Conservation (phyloP, 2,113 vertebrate species). For the Macquaria ambigua region DNA sequence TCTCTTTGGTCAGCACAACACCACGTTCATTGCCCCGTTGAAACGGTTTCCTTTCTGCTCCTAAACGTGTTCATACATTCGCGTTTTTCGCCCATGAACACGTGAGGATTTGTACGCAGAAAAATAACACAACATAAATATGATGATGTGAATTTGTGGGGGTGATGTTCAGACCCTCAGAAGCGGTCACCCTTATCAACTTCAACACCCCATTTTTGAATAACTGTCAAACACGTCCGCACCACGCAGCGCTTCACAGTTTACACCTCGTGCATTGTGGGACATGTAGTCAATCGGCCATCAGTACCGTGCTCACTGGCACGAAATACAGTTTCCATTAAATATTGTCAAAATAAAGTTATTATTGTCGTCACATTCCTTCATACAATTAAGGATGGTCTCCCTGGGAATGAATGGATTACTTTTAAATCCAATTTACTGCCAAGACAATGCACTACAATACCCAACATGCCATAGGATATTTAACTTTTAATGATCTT, state of each 20-base stretch:
- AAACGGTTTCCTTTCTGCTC: rapidly evolving
- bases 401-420: rapidly evolving
- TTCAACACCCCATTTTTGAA: slow-evolving; percentile 81
- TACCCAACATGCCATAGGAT: slow-evolving; percentile 42
- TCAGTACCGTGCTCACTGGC: no score
- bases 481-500: slow-evolving; percentile 30
- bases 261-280: slow-evolving; percentile 53
- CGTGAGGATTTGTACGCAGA: rapidly evolving
- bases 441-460: slow-evolving; percentile 17
- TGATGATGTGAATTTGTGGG: rapidly evolving
- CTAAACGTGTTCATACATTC: background rate
- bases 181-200: rapidly evolving
- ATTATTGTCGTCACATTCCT: rapidly evolving
- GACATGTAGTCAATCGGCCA: slow-evolving; percentile 33
- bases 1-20: slow-evolving; percentile 20
- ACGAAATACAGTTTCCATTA: background rate
- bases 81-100: background rate
- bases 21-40: background rate
- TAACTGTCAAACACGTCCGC: slow-evolving; percentile 78
- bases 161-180: background rate
- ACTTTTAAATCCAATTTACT: rapidly evolving
- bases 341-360: rapidly evolving
- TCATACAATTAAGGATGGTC: rapidly evolving
- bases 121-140: rapidly evolving
- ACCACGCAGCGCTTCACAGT: background rate